Percentiles rank a stretch among this genome's conserved stretches.
Evolutionary conservation across 1,140 invertebrate genomes (phyloP).

Genomic region (Aphidius ervi): DNA sequence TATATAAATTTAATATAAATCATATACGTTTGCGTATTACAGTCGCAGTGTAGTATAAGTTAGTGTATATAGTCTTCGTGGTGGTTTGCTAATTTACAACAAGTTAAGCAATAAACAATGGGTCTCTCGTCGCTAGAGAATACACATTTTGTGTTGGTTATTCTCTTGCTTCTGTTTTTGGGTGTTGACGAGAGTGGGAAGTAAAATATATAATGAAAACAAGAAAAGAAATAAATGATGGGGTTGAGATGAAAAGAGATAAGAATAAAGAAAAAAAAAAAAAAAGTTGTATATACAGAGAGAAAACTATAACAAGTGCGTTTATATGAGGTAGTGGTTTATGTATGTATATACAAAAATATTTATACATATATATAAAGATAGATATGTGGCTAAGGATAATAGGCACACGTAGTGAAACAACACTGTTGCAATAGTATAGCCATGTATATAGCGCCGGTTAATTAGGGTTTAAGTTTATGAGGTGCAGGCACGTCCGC

Average conservation of each 20-base stretch:
- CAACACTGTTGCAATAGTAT: constrained; percentile 40
- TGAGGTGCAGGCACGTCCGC: constrained; percentile 53
- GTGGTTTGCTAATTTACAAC: constrained; percentile 46
- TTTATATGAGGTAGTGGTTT: not conserved
- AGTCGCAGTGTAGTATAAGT: not conserved
- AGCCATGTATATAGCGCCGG: constrained; percentile 48
- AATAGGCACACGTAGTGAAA: constrained; percentile 45
- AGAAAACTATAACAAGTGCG: not conserved
- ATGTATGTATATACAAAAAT: constrained; percentile 4
- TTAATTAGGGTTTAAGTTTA: constrained; percentile 57
- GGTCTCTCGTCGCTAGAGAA: constrained; percentile 45
- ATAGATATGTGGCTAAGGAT: constrained; percentile 30
- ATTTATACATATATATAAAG: constrained; percentile 25
- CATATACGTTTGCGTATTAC: no score
- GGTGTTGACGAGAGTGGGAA: constrained; percentile 9
- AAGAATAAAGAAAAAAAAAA: not conserved
- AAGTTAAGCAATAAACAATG: constrained; percentile 50
- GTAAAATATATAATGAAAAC: constrained; percentile 14
- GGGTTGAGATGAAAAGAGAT: constrained; percentile 21
- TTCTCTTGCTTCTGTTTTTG: constrained; percentile 1
- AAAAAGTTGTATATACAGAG: not conserved
- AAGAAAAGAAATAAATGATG: constrained; percentile 20
- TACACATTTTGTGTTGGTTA: constrained; percentile 26
- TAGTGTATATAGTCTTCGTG: constrained; percentile 33
- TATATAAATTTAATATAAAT: no score